Base-by-base conservation (phyloP, 2,888 invertebrate genomes). In the Tachystola acroxantha region DNA sequence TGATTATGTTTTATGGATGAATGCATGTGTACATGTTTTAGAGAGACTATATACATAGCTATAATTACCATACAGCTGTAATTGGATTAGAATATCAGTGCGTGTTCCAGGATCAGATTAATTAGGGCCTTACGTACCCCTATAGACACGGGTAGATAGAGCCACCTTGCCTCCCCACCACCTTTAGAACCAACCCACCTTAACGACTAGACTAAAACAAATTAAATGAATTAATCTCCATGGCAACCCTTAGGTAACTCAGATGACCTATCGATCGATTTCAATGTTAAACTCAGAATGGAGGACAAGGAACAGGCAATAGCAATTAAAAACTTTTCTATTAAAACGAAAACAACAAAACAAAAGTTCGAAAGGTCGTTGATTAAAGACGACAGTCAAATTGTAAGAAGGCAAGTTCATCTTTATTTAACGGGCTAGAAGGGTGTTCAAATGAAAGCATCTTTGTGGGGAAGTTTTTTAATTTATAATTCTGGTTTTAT, bases 291-390 rank as follows among this genome's bases (percentile, higher is more conserved):
- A 42, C 43, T 43, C 41, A 50, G 36, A 44, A 3, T 14, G 6
- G 2, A 52, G 44, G 54, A 61, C 58, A 61, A 65, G 58, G 57
- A 50, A 56, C 49, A 59, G 55, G 50, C 60, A 57, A 54, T 55
- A 64, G 63, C 63, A 71, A 75, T 74, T 75, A 70, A 67, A 71
- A 76, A 74, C 65, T 76, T 76, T 71, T 59, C 58, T 64, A 53
- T 68, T 50, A 64, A 57, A 53, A 48, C 43, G 51, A 57, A 53
- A 64, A 58, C 61, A 59, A 54, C 57, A 57, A 66, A 65, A 70
- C 62, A 70, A 63, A 63, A 64, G 55, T 71, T 66, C 46, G 50
- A 58, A 50, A 64, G 63, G 64, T 64, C 58, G 69, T 65, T 73
- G 67, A 74, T 72, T 70, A 66, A 71, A 71, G 65, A 57, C 54